These are phyloP conservation scores for Cheilosia scutellata DNA, from an alignment of 2,888 invertebrate genomes.

Conservation along the genomic window DNA sequence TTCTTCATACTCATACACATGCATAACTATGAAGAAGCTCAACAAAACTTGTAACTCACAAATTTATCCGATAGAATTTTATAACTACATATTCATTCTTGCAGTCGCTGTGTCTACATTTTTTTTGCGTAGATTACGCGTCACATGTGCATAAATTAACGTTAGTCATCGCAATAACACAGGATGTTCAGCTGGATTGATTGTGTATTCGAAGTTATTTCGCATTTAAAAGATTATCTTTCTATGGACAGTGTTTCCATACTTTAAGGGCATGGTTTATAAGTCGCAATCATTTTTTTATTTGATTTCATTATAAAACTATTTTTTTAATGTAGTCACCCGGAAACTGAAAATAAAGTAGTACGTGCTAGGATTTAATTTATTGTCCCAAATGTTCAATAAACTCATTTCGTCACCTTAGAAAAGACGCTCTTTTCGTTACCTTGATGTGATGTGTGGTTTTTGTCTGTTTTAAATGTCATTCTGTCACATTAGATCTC, in stretches of 20 bases:
- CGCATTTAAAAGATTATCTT: slow-evolving; percentile 24
- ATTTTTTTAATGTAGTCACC: background rate
- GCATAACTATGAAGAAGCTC: background rate
- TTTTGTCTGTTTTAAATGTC: slow-evolving; percentile 8
- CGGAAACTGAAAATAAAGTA: slow-evolving; percentile 4
- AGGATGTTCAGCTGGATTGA: slow-evolving; percentile 52
- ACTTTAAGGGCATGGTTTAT: background rate
- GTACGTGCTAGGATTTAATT: slow-evolving; percentile 24
- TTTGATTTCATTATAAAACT: background rate
- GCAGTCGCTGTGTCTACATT: slow-evolving; percentile 40
- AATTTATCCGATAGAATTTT: background rate
- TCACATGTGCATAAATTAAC: slow-evolving; percentile 48
- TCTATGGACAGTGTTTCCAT: slow-evolving; percentile 4
- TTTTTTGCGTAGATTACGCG: slow-evolving; percentile 10
- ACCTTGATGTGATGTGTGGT: background rate
- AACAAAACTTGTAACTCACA: background rate
- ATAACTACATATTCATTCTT: slow-evolving; percentile 15
- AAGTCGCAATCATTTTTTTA: background rate
- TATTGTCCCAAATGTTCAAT: slow-evolving; percentile 31
- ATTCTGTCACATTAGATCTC: background rate
- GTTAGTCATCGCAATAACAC: slow-evolving; percentile 46
- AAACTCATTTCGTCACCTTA: background rate
- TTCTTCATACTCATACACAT: slow-evolving; percentile 9
- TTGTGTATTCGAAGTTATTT: slow-evolving; percentile 39
- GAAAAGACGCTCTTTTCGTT: background rate